Evolutionary conservation across 2,797 vertebrate species (phyloP).

Genomic region (Chromobotia macracanthus): DNA sequence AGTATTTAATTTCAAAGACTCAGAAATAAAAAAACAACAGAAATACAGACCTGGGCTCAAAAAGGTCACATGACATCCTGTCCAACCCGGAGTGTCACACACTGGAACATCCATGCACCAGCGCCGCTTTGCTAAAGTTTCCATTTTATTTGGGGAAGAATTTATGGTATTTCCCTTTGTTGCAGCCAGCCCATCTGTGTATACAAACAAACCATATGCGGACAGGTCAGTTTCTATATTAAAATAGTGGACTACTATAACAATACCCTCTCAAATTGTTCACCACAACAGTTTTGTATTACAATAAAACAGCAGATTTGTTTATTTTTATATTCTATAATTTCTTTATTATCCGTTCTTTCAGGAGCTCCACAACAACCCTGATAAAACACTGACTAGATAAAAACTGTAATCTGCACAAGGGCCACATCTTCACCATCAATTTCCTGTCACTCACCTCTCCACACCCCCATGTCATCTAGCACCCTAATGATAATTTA

Average conservation of each 20-base stretch:
- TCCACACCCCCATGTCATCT: slow-evolving; percentile 10
- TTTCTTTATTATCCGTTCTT: neutral
- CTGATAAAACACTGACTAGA: neutral
- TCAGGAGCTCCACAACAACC: neutral
- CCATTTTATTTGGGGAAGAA: slow-evolving; percentile 78
- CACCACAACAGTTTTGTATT: neutral
- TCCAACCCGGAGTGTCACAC: neutral
- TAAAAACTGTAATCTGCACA: neutral
- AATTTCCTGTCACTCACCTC: slow-evolving; percentile 5
- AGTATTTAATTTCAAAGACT: neutral
- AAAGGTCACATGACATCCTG: neutral
- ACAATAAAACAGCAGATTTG: neutral
- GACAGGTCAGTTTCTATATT: slow-evolving; percentile 79
- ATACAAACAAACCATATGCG: slow-evolving; percentile 66
- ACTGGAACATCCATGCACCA: slow-evolving; percentile 52
- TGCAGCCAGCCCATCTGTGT: slow-evolving; percentile 70
- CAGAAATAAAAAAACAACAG: neutral
- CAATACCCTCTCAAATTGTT: neutral
- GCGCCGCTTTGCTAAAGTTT: slow-evolving; percentile 68
- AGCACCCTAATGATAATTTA: slow-evolving; percentile 31
- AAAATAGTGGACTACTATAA: slow-evolving; percentile 69
- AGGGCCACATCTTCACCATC: neutral
- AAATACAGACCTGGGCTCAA: neutral
- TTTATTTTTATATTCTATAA: neutral
- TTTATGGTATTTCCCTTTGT: slow-evolving; percentile 77